Base-by-base conservation (phyloP, 2,888 invertebrate genomes). In the Eupithecia subumbrata region DNA sequence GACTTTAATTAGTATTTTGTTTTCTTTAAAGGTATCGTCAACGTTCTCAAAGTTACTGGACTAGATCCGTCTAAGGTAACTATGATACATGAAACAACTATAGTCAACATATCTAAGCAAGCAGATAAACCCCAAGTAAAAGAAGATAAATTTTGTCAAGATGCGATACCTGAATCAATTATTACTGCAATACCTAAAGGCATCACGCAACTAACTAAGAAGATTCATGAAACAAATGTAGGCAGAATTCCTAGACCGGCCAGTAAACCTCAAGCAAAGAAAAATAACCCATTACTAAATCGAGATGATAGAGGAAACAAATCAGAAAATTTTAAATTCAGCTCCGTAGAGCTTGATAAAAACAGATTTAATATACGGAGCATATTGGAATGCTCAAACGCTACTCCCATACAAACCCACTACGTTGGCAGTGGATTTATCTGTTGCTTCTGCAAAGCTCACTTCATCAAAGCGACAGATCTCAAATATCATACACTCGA, bases 371-470 rank as follows among this genome's bases (percentile, higher is more conserved):
- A 64, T 34, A 34, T 64, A 25, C 34, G 18, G 16, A 64, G 78
- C 0, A 83, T 87, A 8, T 75, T 87, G 2, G 75, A 79, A 45
- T 74, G 71, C 34, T 83, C 88, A 0, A 90, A 90, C 37, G 88
- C 88, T 0, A 88, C 89, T 3, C 89, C 88, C 0, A 87, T 90
- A 2, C 81, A 85, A 2, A 82, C 84, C 22, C 79, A 78, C 68
- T 84, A 81, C 68, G 79, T 76, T 5, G 82, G 77, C 45, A 83
- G 87, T 0, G 89, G 89, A 0, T 91, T 88, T 75, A 76, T 80
- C 0, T 91, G 91, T 76, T 85, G 86, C 34, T 91, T 86, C 76
- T 91, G 91, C 48, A 72, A 80, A 2, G 76, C 85, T 14, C 83
- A 86, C 40, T 90, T 82, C 66, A 78, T 80, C 9, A 80, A 85